Evolutionary conservation across 2,797 vertebrate genomes (phyloP).

Genomic region (Catostomus latipinnis): DNA sequence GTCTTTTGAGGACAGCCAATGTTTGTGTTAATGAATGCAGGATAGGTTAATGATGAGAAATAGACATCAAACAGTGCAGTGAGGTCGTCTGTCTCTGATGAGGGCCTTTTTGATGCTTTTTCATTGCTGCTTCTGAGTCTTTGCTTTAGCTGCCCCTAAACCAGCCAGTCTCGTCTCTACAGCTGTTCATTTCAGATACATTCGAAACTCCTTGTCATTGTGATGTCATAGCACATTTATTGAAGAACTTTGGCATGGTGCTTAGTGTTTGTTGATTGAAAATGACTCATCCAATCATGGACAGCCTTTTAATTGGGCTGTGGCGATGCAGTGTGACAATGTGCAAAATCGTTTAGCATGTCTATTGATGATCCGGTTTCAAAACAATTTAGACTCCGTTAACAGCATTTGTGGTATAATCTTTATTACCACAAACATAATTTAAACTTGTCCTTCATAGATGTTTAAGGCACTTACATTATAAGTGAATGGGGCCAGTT

Average conservation of each 20-base stretch:
- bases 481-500: no score
- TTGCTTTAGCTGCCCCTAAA: conserved; percentile 26
- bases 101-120: conserved; percentile 51
- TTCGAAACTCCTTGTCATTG: conserved; percentile 9
- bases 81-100: conserved; percentile 43
- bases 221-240: background rate
- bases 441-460: no score
- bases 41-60: conserved; percentile 52
- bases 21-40: conserved; percentile 56
- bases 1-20: conserved; percentile 45
- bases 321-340: conserved; percentile 13
- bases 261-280: background rate
- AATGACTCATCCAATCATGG: background rate
- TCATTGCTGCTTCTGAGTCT: conserved; percentile 29
- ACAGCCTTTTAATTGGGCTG: background rate
- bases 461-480: no score
- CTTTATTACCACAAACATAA: no score
- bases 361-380: background rate
- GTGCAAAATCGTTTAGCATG: conserved; percentile 16
- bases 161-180: background rate
- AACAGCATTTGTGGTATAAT: no score
- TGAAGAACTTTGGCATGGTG: background rate
- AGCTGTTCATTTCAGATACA: background rate
- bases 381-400: conserved; percentile 9
- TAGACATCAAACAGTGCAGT: conserved; percentile 52